phyloP scores from a whole-genome alignment of 2,797 vertebrate species.

The Ceyx erithaca region DNA sequence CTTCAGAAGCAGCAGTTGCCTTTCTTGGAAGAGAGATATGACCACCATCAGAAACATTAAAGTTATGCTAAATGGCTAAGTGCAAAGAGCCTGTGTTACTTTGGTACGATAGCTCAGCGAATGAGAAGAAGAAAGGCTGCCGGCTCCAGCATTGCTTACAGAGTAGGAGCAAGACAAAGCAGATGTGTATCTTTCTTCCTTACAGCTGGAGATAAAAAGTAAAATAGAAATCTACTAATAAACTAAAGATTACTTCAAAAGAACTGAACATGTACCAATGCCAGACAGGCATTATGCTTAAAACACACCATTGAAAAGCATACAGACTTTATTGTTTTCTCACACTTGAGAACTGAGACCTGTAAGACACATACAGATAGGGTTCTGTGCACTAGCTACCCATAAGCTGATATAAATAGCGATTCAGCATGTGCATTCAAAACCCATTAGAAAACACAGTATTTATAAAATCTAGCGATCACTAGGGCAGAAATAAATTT shows the following conservation, averaged over 20 bases:
- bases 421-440: not conserved
- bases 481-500: not conserved
- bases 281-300: not conserved
- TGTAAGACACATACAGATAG: not conserved
- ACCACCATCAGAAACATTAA: not conserved
- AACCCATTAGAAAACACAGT: not conserved
- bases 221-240: not conserved
- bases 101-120: not conserved
- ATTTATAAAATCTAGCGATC: not conserved
- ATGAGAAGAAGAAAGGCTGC: not conserved
- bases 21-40: not conserved
- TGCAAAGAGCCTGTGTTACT: not conserved
- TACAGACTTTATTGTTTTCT: not conserved
- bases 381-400: not conserved
- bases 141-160: not conserved
- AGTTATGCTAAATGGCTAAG: not conserved
- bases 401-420: not conserved
- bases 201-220: not conserved
- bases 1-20: not conserved
- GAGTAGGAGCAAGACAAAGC: not conserved
- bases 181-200: not conserved
- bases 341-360: not conserved
- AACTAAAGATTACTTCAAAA: not conserved
- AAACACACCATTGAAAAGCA: not conserved
- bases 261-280: not conserved